A percentile compares a stretch with the other conserved stretches of the same genome.
phyloP scores from a whole-genome alignment of 2,113 vertebrate genomes.

The Dunckerocampus dactyliophorus region DNA sequence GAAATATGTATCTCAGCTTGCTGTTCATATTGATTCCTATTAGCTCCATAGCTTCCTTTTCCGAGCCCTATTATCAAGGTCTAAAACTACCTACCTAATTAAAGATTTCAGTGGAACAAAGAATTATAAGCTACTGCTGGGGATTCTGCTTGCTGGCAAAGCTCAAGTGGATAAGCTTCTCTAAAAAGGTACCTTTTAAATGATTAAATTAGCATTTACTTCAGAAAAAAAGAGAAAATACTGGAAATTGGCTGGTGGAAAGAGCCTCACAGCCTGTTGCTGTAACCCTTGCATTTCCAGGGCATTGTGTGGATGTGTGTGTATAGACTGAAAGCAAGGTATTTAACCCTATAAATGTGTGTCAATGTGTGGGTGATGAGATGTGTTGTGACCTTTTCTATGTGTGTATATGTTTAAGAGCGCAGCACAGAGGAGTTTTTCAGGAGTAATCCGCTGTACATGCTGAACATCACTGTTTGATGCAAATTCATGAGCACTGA shows the following conservation, averaged over 20 bases:
- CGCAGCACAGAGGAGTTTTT: constrained; percentile 37
- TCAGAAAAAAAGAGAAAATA: constrained; percentile 1
- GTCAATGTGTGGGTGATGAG: constrained; percentile 61
- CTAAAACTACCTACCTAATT: constrained; percentile 50
- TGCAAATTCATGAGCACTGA: constrained; percentile 66
- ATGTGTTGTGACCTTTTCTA: constrained; percentile 48
- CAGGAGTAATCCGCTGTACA: constrained; percentile 59
- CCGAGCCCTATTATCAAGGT: constrained; percentile 33
- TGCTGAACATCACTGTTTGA: constrained; percentile 57
- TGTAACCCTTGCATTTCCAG: constrained; percentile 24
- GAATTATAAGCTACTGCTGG: constrained; percentile 30
- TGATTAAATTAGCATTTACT: constrained; percentile 58
- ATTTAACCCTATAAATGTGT: constrained; percentile 32
- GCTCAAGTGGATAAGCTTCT: constrained; percentile 49
- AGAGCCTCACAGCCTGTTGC: constrained; percentile 24
- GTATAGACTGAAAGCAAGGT: constrained; percentile 7
- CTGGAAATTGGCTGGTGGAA: constrained; percentile 6
- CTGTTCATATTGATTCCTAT: background rate
- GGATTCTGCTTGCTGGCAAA: constrained; percentile 41
- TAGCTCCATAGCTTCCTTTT: background rate
- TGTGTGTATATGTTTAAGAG: constrained; percentile 26
- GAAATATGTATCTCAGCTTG: too few species aligned
- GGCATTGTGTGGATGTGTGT: background rate
- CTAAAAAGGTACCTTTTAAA: constrained; percentile 58
- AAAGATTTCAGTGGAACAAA: constrained; percentile 51